These are phyloP conservation scores for Casuarius casuarius DNA, from an alignment of 2,113 vertebrate species.

Conservation along the genomic window DNA sequence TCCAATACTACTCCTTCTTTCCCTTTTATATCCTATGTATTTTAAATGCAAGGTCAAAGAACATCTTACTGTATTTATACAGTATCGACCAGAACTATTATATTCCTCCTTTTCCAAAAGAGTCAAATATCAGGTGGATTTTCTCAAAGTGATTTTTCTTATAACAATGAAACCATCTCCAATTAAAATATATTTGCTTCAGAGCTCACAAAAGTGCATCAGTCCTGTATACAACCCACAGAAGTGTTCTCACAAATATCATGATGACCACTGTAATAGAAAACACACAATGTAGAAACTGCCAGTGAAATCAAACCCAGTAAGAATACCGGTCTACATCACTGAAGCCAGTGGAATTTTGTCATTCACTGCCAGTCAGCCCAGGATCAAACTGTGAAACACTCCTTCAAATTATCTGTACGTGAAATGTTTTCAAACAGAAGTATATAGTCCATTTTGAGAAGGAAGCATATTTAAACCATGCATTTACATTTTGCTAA, in stretches of 20 bases:
- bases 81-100: not conserved
- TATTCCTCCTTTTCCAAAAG: no score
- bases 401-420: not conserved
- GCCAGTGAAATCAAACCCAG: not conserved
- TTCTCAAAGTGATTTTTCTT: not conserved
- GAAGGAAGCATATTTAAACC: not conserved
- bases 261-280: not conserved
- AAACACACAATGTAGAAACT: not conserved
- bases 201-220: no score
- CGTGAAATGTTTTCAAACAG: not conserved
- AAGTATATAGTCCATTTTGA: not conserved
- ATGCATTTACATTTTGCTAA: not conserved
- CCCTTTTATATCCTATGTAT: not conserved
- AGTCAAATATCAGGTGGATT: not conserved
- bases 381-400: not conserved
- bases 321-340: not conserved
- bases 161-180: not conserved
- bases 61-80: not conserved
- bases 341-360: not conserved
- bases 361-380: not conserved
- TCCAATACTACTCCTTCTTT: not conserved
- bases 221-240: no score
- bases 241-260: not conserved
- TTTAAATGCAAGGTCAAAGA: not conserved
- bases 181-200: not conserved